These are phyloP conservation scores for Rhadina sibilatrix DNA, from an alignment of 2,113 vertebrate species.

Conservation along the genomic window DNA sequence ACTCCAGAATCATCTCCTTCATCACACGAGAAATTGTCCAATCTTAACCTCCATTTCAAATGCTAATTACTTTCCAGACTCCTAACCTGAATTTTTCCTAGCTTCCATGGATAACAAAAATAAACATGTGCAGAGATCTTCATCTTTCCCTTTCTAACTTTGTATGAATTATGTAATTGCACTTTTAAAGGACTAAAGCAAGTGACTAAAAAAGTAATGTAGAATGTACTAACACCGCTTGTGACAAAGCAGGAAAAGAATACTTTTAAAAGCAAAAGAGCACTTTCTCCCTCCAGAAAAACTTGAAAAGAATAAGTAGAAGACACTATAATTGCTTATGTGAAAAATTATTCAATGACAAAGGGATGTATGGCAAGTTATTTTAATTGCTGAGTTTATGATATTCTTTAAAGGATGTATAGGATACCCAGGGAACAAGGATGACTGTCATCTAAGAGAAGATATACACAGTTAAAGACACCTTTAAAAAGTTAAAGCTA, in stretches of 20 bases:
- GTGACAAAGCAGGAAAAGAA: neutral
- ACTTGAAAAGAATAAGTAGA: neutral
- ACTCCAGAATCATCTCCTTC: neutral
- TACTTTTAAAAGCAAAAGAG: neutral
- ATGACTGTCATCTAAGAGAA: neutral
- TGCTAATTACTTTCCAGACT: neutral
- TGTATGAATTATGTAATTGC: neutral
- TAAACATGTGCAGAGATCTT: neutral
- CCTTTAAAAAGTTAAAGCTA: neutral
- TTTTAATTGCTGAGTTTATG: neutral
- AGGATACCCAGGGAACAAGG: neutral
- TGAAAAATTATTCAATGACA: neutral
- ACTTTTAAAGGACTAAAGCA: neutral
- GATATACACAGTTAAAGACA: neutral
- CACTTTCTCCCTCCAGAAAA: neutral
- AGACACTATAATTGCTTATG: neutral
- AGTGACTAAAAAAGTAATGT: neutral
- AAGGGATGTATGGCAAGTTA: neutral
- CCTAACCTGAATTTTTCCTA: neutral
- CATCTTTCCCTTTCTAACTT: neutral
- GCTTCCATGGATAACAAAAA: neutral
- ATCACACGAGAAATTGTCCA: neutral
- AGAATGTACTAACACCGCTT: neutral
- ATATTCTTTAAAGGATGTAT: neutral
- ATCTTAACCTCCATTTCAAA: neutral